Percentiles rank a stretch among this genome's conserved stretches.
These are phyloP conservation scores for Mesorhabditis belari DNA, from an alignment of 2,888 invertebrate genomes.

Conservation along the genomic window DNA sequence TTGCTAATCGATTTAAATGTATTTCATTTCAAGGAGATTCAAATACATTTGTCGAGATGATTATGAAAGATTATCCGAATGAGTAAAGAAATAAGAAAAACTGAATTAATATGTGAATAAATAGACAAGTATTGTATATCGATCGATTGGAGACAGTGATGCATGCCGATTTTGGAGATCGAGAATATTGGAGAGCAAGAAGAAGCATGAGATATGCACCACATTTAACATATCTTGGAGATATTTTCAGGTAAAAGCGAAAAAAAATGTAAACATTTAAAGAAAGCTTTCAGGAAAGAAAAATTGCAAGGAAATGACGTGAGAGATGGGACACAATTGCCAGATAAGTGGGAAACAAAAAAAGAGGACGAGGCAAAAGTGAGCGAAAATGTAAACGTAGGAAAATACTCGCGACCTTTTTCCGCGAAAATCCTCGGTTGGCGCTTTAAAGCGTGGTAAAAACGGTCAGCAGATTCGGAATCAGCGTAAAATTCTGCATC, in stretches of 20 bases:
- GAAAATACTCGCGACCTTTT: too few relatives aligned
- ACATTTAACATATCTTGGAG: slow-evolving; percentile 66
- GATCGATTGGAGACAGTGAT: slow-evolving; percentile 72
- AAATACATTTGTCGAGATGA: slow-evolving; percentile 29
- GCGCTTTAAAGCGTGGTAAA: too few relatives aligned
- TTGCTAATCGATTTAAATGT: slow-evolving; percentile 67
- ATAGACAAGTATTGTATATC: slow-evolving; percentile 55
- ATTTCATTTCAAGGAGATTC: slow-evolving; percentile 62
- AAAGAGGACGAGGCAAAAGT: not conserved
- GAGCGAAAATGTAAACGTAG: too few relatives aligned
- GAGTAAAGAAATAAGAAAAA: slow-evolving; percentile 8
- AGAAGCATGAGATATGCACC: slow-evolving; percentile 83
- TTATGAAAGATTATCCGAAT: slow-evolving; percentile 14
- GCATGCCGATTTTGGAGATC: slow-evolving; percentile 78
- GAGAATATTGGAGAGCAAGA: slow-evolving; percentile 69
- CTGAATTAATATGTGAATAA: not conserved
- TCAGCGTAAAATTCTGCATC: too few relatives aligned
- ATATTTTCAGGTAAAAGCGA: slow-evolving; percentile 62
- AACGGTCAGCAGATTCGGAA: too few relatives aligned
- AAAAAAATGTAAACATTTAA: slow-evolving; percentile 53
- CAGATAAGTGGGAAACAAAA: slow-evolving; percentile 14
- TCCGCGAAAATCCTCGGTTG: too few relatives aligned
- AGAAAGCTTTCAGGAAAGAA: slow-evolving; percentile 60
- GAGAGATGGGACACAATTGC: slow-evolving; percentile 19
- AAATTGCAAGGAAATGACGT: slow-evolving; percentile 50